A percentile compares a stretch with the other conserved stretches of the same genome.
Conservation (phyloP, 1,140 invertebrate species). For the Drosophila ogumai region DNA sequence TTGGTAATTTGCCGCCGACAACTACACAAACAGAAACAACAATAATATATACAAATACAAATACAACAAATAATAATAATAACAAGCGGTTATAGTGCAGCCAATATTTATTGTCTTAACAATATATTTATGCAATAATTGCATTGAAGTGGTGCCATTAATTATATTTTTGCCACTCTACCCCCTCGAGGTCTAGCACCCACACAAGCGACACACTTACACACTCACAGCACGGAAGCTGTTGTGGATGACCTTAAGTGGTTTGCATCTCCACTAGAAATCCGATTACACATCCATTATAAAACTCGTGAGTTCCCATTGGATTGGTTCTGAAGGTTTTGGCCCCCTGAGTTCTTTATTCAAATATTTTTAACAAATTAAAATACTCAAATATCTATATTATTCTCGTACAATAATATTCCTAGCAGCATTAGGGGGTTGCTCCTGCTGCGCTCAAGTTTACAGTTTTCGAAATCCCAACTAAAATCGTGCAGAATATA, state of each 20-base stretch:
- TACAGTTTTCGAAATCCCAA: constrained; percentile 12
- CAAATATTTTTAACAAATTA: no score
- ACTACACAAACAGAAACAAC: constrained; percentile 15
- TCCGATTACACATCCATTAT: constrained; percentile 47
- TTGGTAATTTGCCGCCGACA: constrained; percentile 73
- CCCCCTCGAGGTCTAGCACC: constrained; percentile 15
- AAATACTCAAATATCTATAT: no score
- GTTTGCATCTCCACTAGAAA: constrained; percentile 43
- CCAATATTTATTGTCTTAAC: constrained; percentile 75
- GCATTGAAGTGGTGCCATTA: constrained; percentile 78
- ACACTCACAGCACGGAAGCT: constrained; percentile 43
- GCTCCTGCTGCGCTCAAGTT: constrained; percentile 28
- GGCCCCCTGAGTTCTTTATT: background rate
- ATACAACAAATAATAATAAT: background rate
- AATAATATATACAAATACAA: constrained; percentile 9
- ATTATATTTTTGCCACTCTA: constrained; percentile 70
- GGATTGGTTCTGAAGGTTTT: background rate
- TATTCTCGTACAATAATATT: no score
- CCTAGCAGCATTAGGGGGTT: background rate
- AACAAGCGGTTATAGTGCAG: constrained; percentile 58
- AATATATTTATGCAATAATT: constrained; percentile 83
- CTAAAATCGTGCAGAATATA: constrained; percentile 4
- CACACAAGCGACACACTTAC: constrained; percentile 2
- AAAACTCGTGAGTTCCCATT: background rate
- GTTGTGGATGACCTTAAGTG: constrained; percentile 44